phyloP scores from a whole-genome alignment of 2,797 vertebrate genomes.

The Phylloscopus collybita region DNA sequence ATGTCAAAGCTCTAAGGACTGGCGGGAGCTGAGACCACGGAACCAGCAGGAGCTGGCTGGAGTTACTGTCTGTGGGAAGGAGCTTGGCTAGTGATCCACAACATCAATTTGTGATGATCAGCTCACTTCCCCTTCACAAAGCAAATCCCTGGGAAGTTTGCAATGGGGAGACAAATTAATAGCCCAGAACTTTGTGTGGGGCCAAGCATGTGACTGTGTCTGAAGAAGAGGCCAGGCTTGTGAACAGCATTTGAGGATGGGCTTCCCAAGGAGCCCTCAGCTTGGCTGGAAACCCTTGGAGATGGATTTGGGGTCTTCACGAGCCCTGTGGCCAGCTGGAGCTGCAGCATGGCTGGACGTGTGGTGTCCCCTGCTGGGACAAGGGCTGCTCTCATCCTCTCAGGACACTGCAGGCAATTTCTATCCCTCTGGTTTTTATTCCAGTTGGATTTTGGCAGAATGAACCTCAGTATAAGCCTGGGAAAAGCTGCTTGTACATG shows the following conservation, averaged over 20 bases:
- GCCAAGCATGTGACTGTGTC: background rate
- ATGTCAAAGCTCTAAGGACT: background rate
- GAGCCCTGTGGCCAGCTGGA: rapidly evolving
- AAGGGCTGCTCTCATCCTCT: rapidly evolving
- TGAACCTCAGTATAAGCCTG: rapidly evolving
- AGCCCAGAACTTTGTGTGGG: background rate
- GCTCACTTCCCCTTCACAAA: background rate
- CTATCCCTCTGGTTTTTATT: background rate
- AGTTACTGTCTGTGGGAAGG: background rate
- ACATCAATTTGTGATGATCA: background rate
- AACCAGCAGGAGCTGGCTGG: background rate
- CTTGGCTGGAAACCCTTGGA: background rate
- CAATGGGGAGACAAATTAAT: background rate
- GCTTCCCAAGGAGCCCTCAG: background rate
- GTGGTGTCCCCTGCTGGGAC: rapidly evolving
- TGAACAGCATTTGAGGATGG: background rate
- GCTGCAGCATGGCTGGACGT: background rate
- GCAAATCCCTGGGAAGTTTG: background rate
- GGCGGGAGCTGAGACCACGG: background rate
- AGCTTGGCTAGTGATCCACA: background rate
- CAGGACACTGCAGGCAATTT: background rate
- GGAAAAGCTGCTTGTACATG: background rate
- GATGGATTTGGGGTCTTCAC: background rate
- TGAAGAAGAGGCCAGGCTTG: background rate
- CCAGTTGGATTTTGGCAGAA: background rate